Percentiles rank a stretch among this genome's conserved stretches.
These are phyloP conservation scores for Philantomba maxwellii DNA, from an alignment of 2,113 vertebrate species.

Conservation along the genomic window DNA sequence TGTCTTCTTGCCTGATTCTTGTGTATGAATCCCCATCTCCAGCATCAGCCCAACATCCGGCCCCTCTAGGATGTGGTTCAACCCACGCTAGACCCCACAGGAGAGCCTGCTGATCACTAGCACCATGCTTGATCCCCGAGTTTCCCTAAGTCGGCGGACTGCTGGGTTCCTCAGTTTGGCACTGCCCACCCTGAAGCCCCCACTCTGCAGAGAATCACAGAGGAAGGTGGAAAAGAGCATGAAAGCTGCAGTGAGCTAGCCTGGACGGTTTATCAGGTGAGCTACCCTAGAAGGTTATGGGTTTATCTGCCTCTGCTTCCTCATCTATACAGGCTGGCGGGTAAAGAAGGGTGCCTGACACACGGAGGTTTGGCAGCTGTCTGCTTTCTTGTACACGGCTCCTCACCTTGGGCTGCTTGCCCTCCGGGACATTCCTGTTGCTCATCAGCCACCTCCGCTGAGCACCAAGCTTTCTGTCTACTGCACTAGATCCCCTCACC, in stretches of 20 bases:
- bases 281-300: background rate
- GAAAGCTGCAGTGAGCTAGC: background rate
- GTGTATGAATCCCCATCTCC: background rate
- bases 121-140: background rate
- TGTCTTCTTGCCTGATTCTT: background rate
- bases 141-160: background rate
- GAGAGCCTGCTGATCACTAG: background rate
- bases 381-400: background rate
- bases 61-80: background rate
- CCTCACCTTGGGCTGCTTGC: background rate
- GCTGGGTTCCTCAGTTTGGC: background rate
- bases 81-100: background rate
- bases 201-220: background rate
- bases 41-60: background rate
- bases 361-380: accelerated
- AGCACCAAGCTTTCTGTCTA: background rate
- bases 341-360: background rate
- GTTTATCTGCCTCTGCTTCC: background rate
- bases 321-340: background rate
- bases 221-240: background rate
- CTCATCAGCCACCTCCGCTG: background rate
- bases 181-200: accelerated
- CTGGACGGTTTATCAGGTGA: background rate
- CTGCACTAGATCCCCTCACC: background rate
- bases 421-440: background rate